Base-by-base conservation (phyloP, 1,140 invertebrate species). In the Drosophila ananassae region DNA sequence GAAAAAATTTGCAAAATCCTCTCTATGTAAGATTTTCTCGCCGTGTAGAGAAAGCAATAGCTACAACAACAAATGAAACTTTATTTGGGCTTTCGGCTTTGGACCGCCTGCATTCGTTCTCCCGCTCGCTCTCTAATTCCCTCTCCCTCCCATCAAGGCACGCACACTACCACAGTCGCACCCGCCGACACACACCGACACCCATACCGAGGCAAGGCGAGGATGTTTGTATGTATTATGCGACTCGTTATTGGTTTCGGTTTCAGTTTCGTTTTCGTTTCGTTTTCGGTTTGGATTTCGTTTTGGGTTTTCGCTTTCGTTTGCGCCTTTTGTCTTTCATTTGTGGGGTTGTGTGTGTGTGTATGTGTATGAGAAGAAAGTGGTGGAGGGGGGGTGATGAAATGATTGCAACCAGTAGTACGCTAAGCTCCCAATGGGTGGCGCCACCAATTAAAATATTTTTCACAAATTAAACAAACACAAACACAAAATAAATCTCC, bases 1-100 rank as follows among this genome's bases (percentile, higher is more conserved):
- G 17, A 17, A 17, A 28, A 28, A 28, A 6, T 1, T 28, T 28
- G 25, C 4, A 28, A 1, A 28, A 28, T 28, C 25, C 25, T 28
- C 5, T 17, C 4, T 37, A 10, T 9, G 34, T 17, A 17, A 12
- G 9, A 22, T 22, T 53, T 67, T 67, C 32, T 41, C 30, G 44
- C 59, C 2, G 55, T 44, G 37, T 61, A 61, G 48, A 53, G 60
- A 51, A 73, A 79, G 73, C 81, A 84, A 85, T 61, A 61, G 48
- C 60, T 60, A 51, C 77, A 79, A 73, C 81, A 84, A 84, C 81
- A 85, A 85, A 64, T 85, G 81, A 73, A 77, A 79, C 54, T 84
- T 77, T 58, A 77, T 82, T 84, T 84, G 39, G 59, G 61, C 57
- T 58, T 68, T 79, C 77, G 76, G 58, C 61, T 63, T 8, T 34